Evolutionary conservation across 2,113 vertebrate species (phyloP), one percentile per base, ranked within the genome.

Genomic region (Gracilinanus agilis): DNA sequence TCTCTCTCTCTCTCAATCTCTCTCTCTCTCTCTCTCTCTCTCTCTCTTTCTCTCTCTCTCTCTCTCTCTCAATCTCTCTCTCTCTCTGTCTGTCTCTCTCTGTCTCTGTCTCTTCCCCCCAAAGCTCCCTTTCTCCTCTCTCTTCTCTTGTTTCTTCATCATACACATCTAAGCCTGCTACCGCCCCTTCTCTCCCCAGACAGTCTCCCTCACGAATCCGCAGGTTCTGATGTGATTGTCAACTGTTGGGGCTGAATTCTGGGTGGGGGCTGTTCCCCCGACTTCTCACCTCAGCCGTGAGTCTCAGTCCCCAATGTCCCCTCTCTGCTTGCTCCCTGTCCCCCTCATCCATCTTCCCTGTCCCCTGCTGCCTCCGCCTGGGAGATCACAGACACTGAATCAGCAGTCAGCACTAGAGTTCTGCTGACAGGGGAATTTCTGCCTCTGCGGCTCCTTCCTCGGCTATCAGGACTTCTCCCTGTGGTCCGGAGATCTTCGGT

Each of bases 351-450:
- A 93, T 98, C 97, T 97, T 98, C 55, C 54, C 94, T 54, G 88
- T 56, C 91, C 95, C 49, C 94, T 40, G 90, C 95, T 0, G 44
- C 97, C 94, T 96, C 97, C 21, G 94, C 97, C 97, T 94, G 95
- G 97, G 94, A 97, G 95, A 97, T 97, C 97, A 96, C 95, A 97
- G 97, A 97, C 96, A 94, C 97, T 98, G 97, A 98, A 97, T 98
- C 97, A 98, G 97, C 97, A 97, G 94, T 95, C 94, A 93, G 97
- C 58, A 23, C 96, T 54, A 24, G 90, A 1, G 3, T 97, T 97
- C 96, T 98, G 97, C 97, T 98, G 97, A 98, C 97, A 16, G 96
- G 95, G 96, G 95, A 96, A 92, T 98, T 98, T 97, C 94, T 95
- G 95, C 94, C 90, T 96, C 94, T 0, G 56, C 95, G 94, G 97